These are phyloP conservation scores for Myotis daubentonii DNA, from an alignment of 2,797 vertebrate species.

Conservation along the genomic window DNA sequence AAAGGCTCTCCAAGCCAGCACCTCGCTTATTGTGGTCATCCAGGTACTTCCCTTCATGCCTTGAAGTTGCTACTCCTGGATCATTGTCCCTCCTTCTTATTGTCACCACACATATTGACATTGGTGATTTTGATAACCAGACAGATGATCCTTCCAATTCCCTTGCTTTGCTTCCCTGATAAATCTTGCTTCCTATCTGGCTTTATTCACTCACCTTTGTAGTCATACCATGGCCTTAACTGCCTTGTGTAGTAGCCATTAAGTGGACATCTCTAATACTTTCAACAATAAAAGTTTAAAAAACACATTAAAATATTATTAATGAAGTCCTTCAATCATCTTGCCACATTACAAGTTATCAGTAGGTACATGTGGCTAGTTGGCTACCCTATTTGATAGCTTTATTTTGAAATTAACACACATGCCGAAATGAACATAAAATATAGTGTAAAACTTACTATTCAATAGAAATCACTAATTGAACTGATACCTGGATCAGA, in stretches of 20 bases:
- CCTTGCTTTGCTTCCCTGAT: not conserved
- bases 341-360: not conserved
- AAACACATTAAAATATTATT: not conserved
- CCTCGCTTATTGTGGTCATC: accelerated
- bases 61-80: not conserved
- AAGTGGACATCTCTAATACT: too few relatives aligned
- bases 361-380: not conserved
- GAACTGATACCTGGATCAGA: not conserved
- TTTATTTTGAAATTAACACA: not conserved
- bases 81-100: not conserved
- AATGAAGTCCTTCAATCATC: not conserved
- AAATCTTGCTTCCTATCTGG: not conserved
- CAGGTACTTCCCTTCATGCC: not conserved
- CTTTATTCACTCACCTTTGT: not conserved
- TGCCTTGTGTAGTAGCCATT: not conserved
- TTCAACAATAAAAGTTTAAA: not conserved
- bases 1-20: not conserved
- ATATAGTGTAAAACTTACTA: not conserved
- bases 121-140: not conserved
- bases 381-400: not conserved
- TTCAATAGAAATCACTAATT: not conserved
- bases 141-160: not conserved
- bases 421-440: not conserved
- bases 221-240: not conserved
- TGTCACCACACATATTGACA: not conserved